Evolutionary conservation across 2,797 vertebrate species (phyloP), one percentile per base, ranked within the genome.

Genomic region (Percopsis omiscomaycus): DNA sequence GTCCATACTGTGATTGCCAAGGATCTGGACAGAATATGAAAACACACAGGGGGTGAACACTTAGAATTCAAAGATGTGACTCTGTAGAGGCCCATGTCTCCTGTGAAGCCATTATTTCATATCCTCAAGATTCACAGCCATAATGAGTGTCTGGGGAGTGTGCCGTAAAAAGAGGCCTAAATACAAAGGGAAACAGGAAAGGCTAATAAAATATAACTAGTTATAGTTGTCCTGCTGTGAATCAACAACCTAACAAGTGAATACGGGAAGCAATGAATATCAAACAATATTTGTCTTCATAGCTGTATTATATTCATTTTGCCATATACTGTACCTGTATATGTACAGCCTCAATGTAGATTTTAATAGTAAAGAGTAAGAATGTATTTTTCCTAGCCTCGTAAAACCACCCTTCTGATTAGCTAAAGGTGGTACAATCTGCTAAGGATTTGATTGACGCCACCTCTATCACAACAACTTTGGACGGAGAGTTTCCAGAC

Each of bases 71-170:
- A 57, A 72, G 47, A 77, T 49, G 28, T 53, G 30, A 45, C 70
- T 69, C 59, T 65, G 61, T 67, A 69, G 58, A 72, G 68, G 71
- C 66, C 60, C 1, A 4, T 45, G 68, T 89, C 86, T 81, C 81
- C 48, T 55, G 77, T 77, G 82, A 85, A 82, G 81, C 74, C 58
- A 88, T 89, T 86, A 88, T 81, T 88, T 86, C 60, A 82, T 86
- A 85, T 86, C 88, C 82, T 86, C 74, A 67, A 83, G 84, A 81
- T 85, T 66, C 71, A 81, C 44, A 69, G 71, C 16, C 55, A 64
- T 86, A 90, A 90, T 84, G 77, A 89, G 82, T 75, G 77, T 85
- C 83, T 12, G 22, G 74, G 61, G 87, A 87, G 50, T 27, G 48
- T 50, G 59, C 6, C 62, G 70, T 69, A 64, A 77, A 71, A 77